A percentile compares a stretch with the other conserved stretches of the same genome.
phyloP scores from a whole-genome alignment of 2,113 vertebrate genomes.

The Neotragus moschatus region DNA sequence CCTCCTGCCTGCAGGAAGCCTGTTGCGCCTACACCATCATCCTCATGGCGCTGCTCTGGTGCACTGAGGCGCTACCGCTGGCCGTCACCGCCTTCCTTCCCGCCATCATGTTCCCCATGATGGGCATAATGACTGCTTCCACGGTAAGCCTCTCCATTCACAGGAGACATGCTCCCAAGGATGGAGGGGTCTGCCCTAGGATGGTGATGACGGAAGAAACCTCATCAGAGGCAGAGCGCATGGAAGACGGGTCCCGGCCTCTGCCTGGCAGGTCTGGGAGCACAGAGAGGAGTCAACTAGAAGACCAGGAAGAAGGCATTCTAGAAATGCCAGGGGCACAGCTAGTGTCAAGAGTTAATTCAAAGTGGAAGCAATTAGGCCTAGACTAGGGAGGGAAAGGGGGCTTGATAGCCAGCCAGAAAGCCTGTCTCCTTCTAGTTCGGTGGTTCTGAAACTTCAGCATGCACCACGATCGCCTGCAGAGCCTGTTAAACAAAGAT shows the following conservation, averaged over 20 bases:
- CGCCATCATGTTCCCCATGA: conserved; percentile 89
- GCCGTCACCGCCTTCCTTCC: conserved; percentile 91
- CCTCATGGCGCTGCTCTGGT: conserved; percentile 94
- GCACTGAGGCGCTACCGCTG: conserved; percentile 92
- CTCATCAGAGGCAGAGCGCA: not conserved
- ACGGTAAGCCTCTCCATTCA: conserved; percentile 75
- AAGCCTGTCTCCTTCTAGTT: not conserved
- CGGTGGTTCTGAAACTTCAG: not conserved
- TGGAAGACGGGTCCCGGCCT: not conserved
- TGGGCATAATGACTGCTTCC: conserved; percentile 90
- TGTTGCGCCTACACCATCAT: conserved; percentile 89
- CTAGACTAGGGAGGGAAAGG: not conserved
- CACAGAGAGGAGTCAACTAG: not conserved
- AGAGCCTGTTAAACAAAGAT: not conserved
- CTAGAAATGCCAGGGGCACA: not conserved
- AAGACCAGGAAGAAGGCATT: not conserved
- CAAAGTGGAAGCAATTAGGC: not conserved
- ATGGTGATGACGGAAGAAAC: not conserved
- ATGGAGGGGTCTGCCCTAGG: not conserved
- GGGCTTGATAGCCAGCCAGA: not conserved
- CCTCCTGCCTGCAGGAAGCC: conserved; percentile 81
- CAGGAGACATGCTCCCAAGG: not conserved
- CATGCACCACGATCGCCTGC: not conserved
- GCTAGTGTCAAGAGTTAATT: not conserved
- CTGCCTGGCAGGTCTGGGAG: not conserved